Base-by-base conservation (phyloP, 1,140 invertebrate species). In the Drosophila orena region DNA sequence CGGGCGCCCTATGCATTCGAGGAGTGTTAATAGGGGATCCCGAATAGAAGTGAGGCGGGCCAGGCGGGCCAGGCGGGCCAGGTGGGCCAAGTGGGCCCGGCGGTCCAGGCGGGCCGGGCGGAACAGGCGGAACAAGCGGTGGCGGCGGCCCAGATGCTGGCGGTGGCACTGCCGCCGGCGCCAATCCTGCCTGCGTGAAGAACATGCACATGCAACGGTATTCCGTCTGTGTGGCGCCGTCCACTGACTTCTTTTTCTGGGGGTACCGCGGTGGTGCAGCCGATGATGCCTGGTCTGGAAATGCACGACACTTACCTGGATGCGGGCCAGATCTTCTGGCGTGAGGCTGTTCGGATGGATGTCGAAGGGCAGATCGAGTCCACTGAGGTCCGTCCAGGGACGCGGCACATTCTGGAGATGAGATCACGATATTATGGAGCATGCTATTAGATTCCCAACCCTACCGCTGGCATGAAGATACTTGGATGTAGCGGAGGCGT, bases 391-490 rank as follows among this genome's bases (percentile, higher is more conserved):
- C 1, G 43, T 37, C 73, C 47, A 74, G 0, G 73, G 43, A 0
- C 55, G 68, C 0, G 55, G 40, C 0, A n/a, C 6, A 8, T 56
- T 55, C 81, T 85, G 20, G 1, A 35, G 11, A 22, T 14, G 10
- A n/a, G 20, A 6, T 5, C 1, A 17, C 8, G 0, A 50, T 3
- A 5, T 10, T 1, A 14, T 7, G 15, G 11, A 17, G 15, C 27
- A 11, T 2, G 2, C 27, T 4, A 1, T 4, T 8, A 8, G 10
- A 4, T 12, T 20, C 6, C 0, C 7, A 65, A 35, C 17, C 81
- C 49, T 68, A 86, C 81, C 35, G 56, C 1, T 1, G 83, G 79
- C 57, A 86, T 10, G 4, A 86, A 86, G 11, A 86, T 64, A 35
- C 81, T 81, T 1, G 81, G 81, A 30, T 86, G 81, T 37, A 86